Evolutionary conservation across 2,888 invertebrate species (phyloP), one percentile per base, ranked within the genome.

Genomic region (Drosophila pegasa): DNA sequence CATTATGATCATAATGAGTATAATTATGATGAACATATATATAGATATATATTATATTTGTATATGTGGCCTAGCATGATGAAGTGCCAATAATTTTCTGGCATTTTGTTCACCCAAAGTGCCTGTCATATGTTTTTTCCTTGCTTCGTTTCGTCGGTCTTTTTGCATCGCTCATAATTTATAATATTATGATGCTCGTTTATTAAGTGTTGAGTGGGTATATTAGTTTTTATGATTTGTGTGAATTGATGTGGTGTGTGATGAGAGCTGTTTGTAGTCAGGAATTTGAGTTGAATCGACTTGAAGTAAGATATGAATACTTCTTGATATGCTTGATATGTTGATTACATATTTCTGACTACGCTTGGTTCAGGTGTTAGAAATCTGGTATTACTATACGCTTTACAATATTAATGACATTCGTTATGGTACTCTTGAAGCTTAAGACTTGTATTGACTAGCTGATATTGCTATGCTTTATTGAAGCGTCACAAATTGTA

Each of bases 81-180:
- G 52, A 74, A 80, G 74, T 80, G 77, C 63, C 64, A 74, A 74
- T 76, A 80, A 80, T 79, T 74, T 58, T 59, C 38, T 31, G 20
- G 61, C 71, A 71, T 75, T 80, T 80, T 71, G 76, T 69, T 52
- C 60, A 67, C 51, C 57, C 57, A 52, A 71, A 67, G 55, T 62
- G 58, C 51, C 37, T 25, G 62, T 40, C 59, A 63, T 43, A 63
- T 25, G 54, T 50, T 47, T 51, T 40, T 61, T 47, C 7, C 1
- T 9, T 2, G 1, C 25, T 41, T n/a, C n/a, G 20, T 14, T 58
- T 60, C 25, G 41, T 58, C 8, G 41, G 16, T 3, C 25, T 38
- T 27, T 27, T 12, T 10, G 38, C 27, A 45, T 27, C 27, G 45
- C 45, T 16, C 31, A 68, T 64, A 55, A 72, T 74, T 74, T 68